These are phyloP conservation scores for Acromyrmex charruanus DNA, from an alignment of 1,140 invertebrate genomes.

Conservation along the genomic window DNA sequence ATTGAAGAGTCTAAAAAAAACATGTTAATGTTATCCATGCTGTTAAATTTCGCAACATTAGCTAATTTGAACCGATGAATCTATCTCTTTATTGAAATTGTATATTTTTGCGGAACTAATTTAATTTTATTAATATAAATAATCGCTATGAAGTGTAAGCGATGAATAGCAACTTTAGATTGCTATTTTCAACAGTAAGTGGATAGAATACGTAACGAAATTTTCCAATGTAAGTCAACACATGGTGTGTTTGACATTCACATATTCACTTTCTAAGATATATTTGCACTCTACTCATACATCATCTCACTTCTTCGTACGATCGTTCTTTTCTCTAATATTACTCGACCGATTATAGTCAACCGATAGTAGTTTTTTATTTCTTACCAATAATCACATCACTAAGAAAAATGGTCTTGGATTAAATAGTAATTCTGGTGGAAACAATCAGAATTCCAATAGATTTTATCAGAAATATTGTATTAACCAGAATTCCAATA, in stretches of 20 bases:
- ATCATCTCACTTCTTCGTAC: neutral
- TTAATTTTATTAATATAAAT: constrained; percentile 11
- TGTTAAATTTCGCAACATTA: neutral
- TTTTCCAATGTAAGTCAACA: constrained; percentile 21
- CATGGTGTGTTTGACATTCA: constrained; percentile 4
- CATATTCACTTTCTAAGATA: constrained; percentile 16
- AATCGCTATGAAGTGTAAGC: neutral
- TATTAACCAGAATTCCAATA: no score
- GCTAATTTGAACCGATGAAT: neutral
- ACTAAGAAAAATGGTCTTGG: neutral
- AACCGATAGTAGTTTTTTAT: neutral
- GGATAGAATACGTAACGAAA: neutral
- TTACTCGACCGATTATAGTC: no score
- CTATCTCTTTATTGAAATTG: neutral
- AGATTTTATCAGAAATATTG: no score
- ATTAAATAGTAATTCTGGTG: no score
- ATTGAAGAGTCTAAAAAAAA: neutral
- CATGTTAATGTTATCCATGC: neutral
- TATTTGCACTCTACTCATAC: constrained; percentile 23
- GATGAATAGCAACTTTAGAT: neutral
- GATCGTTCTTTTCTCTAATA: neutral
- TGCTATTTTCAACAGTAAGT: neutral
- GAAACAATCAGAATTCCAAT: no score
- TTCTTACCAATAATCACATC: neutral
- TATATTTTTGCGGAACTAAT: neutral